Conservation (phyloP, 2,888 invertebrate genomes). For the Muscina levida region DNA sequence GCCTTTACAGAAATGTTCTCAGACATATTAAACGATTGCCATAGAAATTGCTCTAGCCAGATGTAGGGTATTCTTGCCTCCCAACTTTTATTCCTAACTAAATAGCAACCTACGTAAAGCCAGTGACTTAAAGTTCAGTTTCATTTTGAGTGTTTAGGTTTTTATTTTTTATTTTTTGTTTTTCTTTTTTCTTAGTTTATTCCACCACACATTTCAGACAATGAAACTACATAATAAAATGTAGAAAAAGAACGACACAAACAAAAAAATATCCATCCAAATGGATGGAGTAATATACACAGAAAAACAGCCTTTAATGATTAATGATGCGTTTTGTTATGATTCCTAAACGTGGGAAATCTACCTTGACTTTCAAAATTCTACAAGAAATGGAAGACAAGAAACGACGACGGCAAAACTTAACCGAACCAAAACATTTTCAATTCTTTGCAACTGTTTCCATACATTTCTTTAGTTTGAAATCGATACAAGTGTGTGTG, state of each 20-base stretch:
- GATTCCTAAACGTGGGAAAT: conserved; percentile 78
- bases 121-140: conserved; percentile 22
- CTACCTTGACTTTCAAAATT: conserved; percentile 58
- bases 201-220: conserved; percentile 31
- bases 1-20: no score
- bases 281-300: not conserved
- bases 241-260: conserved; percentile 10
- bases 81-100: not conserved
- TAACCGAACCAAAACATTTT: conserved; percentile 11
- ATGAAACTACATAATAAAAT: conserved; percentile 36
- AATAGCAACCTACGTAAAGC: conserved; percentile 51
- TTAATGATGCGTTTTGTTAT: conserved; percentile 78
- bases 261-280: conserved; percentile 2
- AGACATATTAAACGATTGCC: no score
- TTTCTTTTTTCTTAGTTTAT: no score
- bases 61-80: not conserved
- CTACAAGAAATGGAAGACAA: conserved; percentile 17
- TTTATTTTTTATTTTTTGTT: no score
- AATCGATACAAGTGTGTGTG: not conserved
- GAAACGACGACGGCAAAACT: no score
- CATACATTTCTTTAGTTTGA: not conserved
- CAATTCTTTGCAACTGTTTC: not conserved
- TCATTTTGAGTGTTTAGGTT: no score
- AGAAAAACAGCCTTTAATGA: conserved; percentile 68
- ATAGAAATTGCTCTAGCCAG: not conserved